Evolutionary conservation across 2,113 vertebrate species (phyloP), one percentile per base, ranked within the genome.

Genomic region (Protobothrops flavoviridis): DNA sequence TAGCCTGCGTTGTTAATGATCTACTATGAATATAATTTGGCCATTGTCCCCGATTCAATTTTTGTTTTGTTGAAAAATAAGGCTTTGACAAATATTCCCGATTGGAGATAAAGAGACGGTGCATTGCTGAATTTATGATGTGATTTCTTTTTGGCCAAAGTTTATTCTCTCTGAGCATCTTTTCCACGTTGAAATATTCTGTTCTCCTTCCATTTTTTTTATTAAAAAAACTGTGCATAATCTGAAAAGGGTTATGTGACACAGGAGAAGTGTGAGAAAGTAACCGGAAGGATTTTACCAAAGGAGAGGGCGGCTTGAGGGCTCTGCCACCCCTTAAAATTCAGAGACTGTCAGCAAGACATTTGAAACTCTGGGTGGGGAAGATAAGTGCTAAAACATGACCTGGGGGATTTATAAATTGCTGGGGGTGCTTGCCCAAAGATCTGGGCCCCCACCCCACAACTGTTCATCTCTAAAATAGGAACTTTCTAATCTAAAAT

Each of bases 1-100:
- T 90, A 94, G 94, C 93, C 94, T 93, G 43, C 87, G 90, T 92
- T 94, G 96, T 97, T 97, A 97, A 97, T 97, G 56, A 97, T 97
- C 96, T 96, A 97, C 97, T 33, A 95, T 91, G 92, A 86, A 55
- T 64, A 91, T 92, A 3, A 92, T 56, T 59, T 91, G 94, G 69
- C 94, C 90, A 33, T 93, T 94, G 95, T 92, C 93, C 86, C 88
- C 0, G 90, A 69, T 52, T 9, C 3, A 23, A 92, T 95, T 90
- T 87, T 45, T 21, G 33, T 21, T 74, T 88, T 69, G 0, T 11
- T 24, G 45, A 23, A 50, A 50, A 33, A 48, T 6, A 53, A 64
- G 33, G 92, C 90, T 3, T 94, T 93, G 94, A 85, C 94, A 96
- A 96, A 96, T 91, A 93, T 53, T 13, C 64, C 69, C 5, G 53